Percentiles rank a stretch among this genome's conserved stretches.
Evolutionary conservation across 2,113 vertebrate genomes (phyloP).

Genomic region (Phrynosoma platyrhinos): DNA sequence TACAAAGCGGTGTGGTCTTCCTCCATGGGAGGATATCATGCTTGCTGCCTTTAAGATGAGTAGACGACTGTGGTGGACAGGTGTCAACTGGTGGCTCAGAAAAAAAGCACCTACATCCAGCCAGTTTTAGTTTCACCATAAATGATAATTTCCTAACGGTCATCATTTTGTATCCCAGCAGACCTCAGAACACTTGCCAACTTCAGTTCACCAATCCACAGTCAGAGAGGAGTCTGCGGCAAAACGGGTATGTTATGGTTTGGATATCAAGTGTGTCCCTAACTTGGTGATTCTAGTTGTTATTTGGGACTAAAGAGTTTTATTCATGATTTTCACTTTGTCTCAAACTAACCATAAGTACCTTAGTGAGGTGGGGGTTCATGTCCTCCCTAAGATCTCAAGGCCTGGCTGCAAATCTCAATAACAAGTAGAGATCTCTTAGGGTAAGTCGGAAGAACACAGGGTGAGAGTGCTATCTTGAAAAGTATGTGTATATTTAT

Average conservation of each 20-base stretch:
- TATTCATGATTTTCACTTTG: neutral
- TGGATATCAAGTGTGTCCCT: neutral
- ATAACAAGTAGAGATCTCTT: no score
- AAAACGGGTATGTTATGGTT: neutral
- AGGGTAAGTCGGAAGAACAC: no score
- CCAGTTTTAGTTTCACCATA: neutral
- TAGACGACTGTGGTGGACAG: neutral
- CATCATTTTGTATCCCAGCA: neutral
- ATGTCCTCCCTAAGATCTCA: rapidly evolving
- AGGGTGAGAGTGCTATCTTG: neutral
- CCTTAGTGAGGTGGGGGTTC: conserved; percentile 33
- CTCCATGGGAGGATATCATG: neutral
- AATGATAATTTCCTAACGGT: neutral
- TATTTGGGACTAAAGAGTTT: neutral
- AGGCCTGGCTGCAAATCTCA: no score
- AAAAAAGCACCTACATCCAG: no score
- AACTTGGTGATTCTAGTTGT: neutral
- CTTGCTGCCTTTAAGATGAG: neutral
- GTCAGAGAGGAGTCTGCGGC: neutral
- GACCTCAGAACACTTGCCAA: neutral
- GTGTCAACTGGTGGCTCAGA: neutral
- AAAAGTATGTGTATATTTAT: neutral
- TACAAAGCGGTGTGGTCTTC: neutral
- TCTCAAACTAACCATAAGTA: neutral
- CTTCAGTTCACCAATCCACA: neutral